Evolutionary conservation across 1,140 invertebrate species (phyloP).

Genomic region (Brachionus asplanchnoidis): DNA sequence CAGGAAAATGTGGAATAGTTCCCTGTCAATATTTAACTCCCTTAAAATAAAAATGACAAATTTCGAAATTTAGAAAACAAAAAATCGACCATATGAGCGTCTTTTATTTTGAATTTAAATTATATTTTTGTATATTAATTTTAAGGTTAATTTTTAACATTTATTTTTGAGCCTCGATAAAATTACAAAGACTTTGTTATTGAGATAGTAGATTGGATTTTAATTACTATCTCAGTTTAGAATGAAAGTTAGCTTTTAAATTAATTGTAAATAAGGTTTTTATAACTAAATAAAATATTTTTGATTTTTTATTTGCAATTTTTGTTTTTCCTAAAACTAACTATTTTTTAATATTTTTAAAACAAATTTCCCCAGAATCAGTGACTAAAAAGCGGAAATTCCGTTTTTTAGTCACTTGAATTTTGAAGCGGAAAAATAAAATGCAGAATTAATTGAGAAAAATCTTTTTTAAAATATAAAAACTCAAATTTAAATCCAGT

Average conservation of each 20-base stretch:
- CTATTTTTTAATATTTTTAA: too few species aligned
- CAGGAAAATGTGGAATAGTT: constrained; percentile 27
- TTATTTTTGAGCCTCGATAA: neutral
- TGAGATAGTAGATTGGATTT: neutral
- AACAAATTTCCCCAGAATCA: too few species aligned
- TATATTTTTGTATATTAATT: neutral
- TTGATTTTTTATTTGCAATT: neutral
- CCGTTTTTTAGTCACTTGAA: too few species aligned
- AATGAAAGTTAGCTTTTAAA: neutral
- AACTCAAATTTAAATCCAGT: too few species aligned
- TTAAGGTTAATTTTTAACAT: neutral
- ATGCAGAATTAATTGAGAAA: too few species aligned
- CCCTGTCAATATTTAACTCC: constrained; percentile 40
- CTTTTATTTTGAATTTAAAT: neutral
- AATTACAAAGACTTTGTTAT: neutral
- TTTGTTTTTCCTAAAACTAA: too few species aligned
- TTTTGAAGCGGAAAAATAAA: too few species aligned
- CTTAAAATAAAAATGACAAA: constrained; percentile 3
- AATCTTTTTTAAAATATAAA: too few species aligned
- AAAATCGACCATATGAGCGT: neutral
- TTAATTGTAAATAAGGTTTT: neutral
- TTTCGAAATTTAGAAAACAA: neutral
- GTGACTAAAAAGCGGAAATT: too few species aligned
- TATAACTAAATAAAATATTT: neutral
- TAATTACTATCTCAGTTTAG: neutral